Conservation (phyloP, 2,888 invertebrate genomes). For the Entomobrya multifasciata region DNA sequence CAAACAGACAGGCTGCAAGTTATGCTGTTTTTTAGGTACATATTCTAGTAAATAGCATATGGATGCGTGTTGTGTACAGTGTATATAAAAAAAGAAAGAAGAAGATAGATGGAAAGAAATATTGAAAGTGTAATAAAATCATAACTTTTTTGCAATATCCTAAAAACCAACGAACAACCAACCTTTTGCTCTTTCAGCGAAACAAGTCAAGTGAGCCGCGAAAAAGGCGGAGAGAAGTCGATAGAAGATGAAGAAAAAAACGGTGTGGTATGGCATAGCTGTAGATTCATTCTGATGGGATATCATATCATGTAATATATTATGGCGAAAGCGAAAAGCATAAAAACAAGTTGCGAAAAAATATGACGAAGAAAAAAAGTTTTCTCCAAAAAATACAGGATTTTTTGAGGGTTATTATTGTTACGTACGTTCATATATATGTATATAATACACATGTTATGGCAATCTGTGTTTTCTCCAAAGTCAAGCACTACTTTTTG, state of each 20-base stretch:
- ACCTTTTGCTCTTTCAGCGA: slow-evolving; percentile 1
- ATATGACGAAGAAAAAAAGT: slow-evolving; percentile 21
- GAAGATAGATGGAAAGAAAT: too few species aligned
- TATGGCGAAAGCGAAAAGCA: slow-evolving; percentile 36
- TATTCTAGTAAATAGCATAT: not conserved
- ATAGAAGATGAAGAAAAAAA: not conserved
- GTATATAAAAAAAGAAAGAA: too few species aligned
- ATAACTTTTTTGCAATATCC: slow-evolving; percentile 52
- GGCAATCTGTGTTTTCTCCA: not conserved
- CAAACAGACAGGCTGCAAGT: not conserved
- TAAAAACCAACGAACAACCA: slow-evolving; percentile 22
- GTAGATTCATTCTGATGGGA: too few species aligned
- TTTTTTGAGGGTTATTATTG: slow-evolving; percentile 20
- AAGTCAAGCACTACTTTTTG: slow-evolving; percentile 7
- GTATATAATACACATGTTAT: not conserved
- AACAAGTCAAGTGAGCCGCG: slow-evolving; percentile 31
- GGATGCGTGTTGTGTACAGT: not conserved
- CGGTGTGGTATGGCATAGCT: not conserved
- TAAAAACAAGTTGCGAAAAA: slow-evolving; percentile 55
- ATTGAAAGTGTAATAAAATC: slow-evolving; percentile 61
- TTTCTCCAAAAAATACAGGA: not conserved
- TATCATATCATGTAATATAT: slow-evolving; percentile 19
- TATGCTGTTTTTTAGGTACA: not conserved
- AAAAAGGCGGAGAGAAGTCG: not conserved
- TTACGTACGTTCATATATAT: not conserved